Base-by-base conservation (phyloP, 2,888 invertebrate species). In the Dugesia japonica region DNA sequence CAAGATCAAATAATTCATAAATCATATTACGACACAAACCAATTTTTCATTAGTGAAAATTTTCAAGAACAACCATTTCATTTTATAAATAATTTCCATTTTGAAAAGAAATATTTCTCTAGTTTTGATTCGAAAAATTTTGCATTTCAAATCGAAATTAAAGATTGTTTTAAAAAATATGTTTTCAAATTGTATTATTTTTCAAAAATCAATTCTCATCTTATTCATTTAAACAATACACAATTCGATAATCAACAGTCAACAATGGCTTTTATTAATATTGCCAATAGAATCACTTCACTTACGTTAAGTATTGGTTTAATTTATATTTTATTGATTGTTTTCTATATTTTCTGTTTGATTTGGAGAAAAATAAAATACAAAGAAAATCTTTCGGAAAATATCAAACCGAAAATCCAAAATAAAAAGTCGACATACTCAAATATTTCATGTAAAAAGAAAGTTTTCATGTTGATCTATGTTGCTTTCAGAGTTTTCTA, bases 1-100 rank as follows among this genome's bases (percentile, higher is more conserved):
- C 56, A 23, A 23, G 56, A 56, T 56, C 56, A 56, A 56, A 56
- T 56, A 56, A 56, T 56, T 56, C 56, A 56, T 56, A 56, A 56
- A 56, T 56, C 56, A 56, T 56, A 20, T 56, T 56, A 56, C 56
- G 56, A 56, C 56, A 56, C 56, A n/a, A 56, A 56, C 23, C 56
- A 56, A 23, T 56, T 56, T 56, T 56, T 56, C n/a, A 20, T 56
- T 23, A 56, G 23, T 56, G 56, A 56, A 56, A 56, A 56, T 56
- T 56, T 56, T 23, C 56, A 56, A 56, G 56, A 56, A n/a, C 4
- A 56, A 56, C 56, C 56, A 56, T 56, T 56, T 56, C n/a, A 56
- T 7, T 56, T 56, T 56, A 56, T 56, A 4, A 56, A 56, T n/a
- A 56, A 56, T 56, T 56, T 56, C n/a, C 56, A 56, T 56, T 56